Percentiles rank a stretch among this genome's conserved stretches.
Evolutionary conservation across 2,888 invertebrate genomes (phyloP).

Genomic region (Frankliniella fusca): DNA sequence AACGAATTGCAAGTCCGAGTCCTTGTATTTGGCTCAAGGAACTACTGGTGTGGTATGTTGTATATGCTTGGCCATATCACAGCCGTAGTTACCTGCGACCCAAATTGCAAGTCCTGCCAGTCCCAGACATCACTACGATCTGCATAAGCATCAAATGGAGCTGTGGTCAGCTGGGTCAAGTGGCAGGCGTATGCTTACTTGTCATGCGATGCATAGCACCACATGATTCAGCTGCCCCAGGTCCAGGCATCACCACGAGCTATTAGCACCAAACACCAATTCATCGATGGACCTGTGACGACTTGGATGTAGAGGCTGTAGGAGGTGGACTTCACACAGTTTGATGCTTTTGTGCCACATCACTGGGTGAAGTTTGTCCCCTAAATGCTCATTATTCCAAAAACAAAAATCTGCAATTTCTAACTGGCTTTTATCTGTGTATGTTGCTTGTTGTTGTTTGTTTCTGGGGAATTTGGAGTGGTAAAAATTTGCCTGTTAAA

Average conservation of each 20-base stretch:
- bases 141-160: background rate
- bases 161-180: constrained; percentile 14
- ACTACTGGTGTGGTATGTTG: constrained; percentile 48
- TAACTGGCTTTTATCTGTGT: background rate
- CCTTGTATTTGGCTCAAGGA: constrained; percentile 43
- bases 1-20: too few species aligned
- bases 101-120: background rate
- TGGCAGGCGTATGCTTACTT: constrained; percentile 3
- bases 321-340: constrained; percentile 37
- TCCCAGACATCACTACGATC: background rate
- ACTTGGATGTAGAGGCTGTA: background rate
- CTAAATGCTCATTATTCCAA: constrained; percentile 31
- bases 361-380: constrained; percentile 48
- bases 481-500: background rate
- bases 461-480: background rate
- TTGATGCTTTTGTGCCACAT: constrained; percentile 38
- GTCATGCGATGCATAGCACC: constrained; percentile 7
- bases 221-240: constrained; percentile 21
- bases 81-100: constrained; percentile 47
- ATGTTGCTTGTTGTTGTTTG: background rate
- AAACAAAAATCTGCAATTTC: background rate
- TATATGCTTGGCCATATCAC: constrained; percentile 45
- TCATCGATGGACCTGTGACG: too few species aligned
- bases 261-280: background rate
- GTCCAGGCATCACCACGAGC: background rate